These are phyloP conservation scores for Brachionus rubens DNA, from an alignment of 1,140 invertebrate species.

Conservation along the genomic window DNA sequence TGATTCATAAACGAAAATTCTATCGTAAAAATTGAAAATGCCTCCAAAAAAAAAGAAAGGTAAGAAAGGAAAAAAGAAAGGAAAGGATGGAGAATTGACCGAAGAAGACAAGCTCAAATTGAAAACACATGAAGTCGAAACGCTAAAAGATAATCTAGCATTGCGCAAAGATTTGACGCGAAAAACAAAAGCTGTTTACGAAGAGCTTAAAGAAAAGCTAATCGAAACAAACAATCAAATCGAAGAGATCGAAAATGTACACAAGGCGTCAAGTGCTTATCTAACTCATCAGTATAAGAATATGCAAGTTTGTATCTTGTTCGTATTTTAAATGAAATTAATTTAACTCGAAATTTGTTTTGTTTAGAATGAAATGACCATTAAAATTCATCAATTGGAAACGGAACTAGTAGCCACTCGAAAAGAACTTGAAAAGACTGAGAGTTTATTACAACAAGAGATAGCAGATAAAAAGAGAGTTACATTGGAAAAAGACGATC, in stretches of 20 bases:
- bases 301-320: neutral
- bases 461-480: neutral
- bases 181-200: slow-evolving; percentile 35
- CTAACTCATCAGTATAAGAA: slow-evolving; percentile 44
- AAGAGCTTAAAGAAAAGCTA: slow-evolving; percentile 29
- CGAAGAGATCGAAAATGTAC: slow-evolving; percentile 41
- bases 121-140: slow-evolving; percentile 37
- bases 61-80: slow-evolving; percentile 32
- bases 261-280: slow-evolving; percentile 38
- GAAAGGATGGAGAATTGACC: slow-evolving; percentile 42
- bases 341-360: too few relatives aligned
- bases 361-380: slow-evolving; percentile 22
- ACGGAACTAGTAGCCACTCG: slow-evolving; percentile 18
- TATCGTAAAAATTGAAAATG: slow-evolving; percentile 6
- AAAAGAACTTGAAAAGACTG: slow-evolving; percentile 13
- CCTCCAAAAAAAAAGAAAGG: slow-evolving; percentile 38
- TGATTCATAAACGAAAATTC: too few relatives aligned
- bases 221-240: slow-evolving; percentile 29
- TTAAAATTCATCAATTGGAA: slow-evolving; percentile 36
- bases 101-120: slow-evolving; percentile 40
- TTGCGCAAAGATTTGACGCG: slow-evolving; percentile 15
- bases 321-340: neutral
- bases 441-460: neutral
- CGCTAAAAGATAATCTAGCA: slow-evolving; percentile 34
- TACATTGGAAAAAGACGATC: slow-evolving; percentile 33